Evolutionary conservation across 2,888 invertebrate genomes (phyloP).

Genomic region (Pyralis farinalis): DNA sequence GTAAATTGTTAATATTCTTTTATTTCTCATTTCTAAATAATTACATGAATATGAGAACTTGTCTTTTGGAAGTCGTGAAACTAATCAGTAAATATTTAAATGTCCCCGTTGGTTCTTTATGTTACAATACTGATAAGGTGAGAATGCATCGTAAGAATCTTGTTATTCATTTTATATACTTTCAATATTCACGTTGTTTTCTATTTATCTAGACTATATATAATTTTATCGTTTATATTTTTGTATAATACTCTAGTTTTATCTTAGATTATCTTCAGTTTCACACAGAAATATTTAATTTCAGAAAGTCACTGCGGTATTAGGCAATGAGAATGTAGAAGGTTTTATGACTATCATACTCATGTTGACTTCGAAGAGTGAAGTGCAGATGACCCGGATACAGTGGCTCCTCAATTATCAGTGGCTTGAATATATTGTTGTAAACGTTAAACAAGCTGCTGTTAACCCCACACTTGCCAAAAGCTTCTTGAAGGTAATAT

Average conservation of each 20-base stretch:
- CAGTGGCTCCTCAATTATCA: conserved; percentile 76
- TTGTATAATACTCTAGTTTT: too few relatives aligned
- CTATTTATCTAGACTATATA: too few relatives aligned
- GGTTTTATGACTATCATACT: conserved; percentile 79
- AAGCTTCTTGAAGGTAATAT: conserved; percentile 70
- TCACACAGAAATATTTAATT: too few relatives aligned
- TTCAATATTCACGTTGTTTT: too few relatives aligned
- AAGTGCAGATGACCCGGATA: conserved; percentile 53
- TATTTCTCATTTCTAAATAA: too few relatives aligned
- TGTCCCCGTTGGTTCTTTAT: conserved; percentile 69
- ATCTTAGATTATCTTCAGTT: conserved; percentile 9
- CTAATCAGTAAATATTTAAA: conserved; percentile 78
- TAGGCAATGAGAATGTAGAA: conserved; percentile 62
- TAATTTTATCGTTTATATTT: too few relatives aligned
- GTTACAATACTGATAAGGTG: conserved; percentile 78
- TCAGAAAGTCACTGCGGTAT: conserved; percentile 72
- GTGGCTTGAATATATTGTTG: conserved; percentile 84
- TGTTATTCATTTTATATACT: too few relatives aligned
- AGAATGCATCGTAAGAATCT: too few relatives aligned
- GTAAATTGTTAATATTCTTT: background rate
- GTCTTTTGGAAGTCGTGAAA: conserved; percentile 63
- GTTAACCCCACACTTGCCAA: conserved; percentile 59
- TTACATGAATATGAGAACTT: conserved; percentile 43
- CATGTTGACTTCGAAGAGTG: conserved; percentile 63
- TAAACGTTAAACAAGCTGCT: conserved; percentile 75